Evolutionary conservation across 1,140 invertebrate genomes (phyloP).

Genomic region (Solen grandis): DNA sequence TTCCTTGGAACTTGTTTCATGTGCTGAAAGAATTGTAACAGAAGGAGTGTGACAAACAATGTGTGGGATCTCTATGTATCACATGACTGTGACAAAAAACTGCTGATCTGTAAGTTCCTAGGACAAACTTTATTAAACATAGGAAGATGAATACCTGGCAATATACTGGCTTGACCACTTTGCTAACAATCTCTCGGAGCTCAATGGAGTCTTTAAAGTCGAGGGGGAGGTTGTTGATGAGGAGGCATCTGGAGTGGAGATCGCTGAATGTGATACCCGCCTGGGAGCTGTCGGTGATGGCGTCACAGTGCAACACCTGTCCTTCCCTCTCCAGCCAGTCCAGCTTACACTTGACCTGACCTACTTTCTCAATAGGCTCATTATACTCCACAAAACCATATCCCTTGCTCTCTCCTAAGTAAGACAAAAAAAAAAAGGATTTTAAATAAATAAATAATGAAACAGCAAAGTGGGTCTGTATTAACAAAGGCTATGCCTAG

Average conservation of each 20-base stretch:
- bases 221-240: constrained; percentile 83
- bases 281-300: constrained; percentile 67
- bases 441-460: too few relatives aligned
- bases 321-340: constrained; percentile 81
- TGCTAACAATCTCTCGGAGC: constrained; percentile 83
- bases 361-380: constrained; percentile 75
- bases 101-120: too few relatives aligned
- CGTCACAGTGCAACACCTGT: constrained; percentile 82
- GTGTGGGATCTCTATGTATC: too few relatives aligned
- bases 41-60: too few relatives aligned
- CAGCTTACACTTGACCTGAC: constrained; percentile 81
- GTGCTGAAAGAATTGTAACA: too few relatives aligned
- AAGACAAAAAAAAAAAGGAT: neutral
- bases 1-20: too few relatives aligned
- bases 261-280: constrained; percentile 81
- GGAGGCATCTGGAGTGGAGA: constrained; percentile 83
- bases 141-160: constrained; percentile 85
- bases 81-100: too few relatives aligned
- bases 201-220: constrained; percentile 83
- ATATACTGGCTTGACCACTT: constrained; percentile 83
- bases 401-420: constrained; percentile 82
- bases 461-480: too few relatives aligned
- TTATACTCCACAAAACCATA: constrained; percentile 85
- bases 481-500: neutral
- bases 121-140: too few relatives aligned